Evolutionary conservation across 2,888 invertebrate species (phyloP).

Genomic region (Malthinus flaveolus): DNA sequence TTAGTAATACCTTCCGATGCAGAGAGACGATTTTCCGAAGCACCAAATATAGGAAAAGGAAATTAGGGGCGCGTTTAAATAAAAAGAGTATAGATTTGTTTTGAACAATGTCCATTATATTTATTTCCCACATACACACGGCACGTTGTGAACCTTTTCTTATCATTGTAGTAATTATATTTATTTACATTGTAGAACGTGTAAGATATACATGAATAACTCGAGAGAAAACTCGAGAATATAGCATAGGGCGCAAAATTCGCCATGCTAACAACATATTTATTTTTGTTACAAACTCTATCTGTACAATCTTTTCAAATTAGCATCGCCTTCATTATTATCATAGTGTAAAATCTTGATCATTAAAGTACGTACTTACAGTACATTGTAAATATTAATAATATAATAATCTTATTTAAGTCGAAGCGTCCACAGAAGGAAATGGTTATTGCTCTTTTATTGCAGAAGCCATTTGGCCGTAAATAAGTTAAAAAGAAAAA

Average conservation of each 20-base stretch:
- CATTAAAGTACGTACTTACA: slow-evolving; percentile 58
- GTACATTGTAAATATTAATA: slow-evolving; percentile 52
- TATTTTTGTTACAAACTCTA: slow-evolving; percentile 55
- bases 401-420: slow-evolving; percentile 53
- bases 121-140: slow-evolving; percentile 84
- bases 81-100: slow-evolving; percentile 60
- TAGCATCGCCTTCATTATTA: slow-evolving; percentile 53
- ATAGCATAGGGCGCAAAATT: slow-evolving; percentile 33
- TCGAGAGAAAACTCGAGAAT: slow-evolving; percentile 54
- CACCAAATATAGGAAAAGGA: not conserved
- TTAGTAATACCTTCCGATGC: no score
- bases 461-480: slow-evolving; percentile 63
- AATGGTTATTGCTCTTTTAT: slow-evolving; percentile 61
- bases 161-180: slow-evolving; percentile 77
- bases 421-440: slow-evolving; percentile 59
- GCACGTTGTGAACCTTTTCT: slow-evolving; percentile 90
- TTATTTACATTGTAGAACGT: slow-evolving; percentile 73
- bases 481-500: slow-evolving; percentile 63
- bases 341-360: slow-evolving; percentile 59
- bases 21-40: no score
- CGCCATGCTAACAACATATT: slow-evolving; percentile 52
- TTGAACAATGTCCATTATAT: slow-evolving; percentile 89
- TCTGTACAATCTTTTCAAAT: slow-evolving; percentile 56
- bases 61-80: slow-evolving; percentile 16
- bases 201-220: slow-evolving; percentile 73